These are phyloP conservation scores for Ceyx cyanopectus DNA, from an alignment of 2,113 vertebrate genomes.

Conservation along the genomic window DNA sequence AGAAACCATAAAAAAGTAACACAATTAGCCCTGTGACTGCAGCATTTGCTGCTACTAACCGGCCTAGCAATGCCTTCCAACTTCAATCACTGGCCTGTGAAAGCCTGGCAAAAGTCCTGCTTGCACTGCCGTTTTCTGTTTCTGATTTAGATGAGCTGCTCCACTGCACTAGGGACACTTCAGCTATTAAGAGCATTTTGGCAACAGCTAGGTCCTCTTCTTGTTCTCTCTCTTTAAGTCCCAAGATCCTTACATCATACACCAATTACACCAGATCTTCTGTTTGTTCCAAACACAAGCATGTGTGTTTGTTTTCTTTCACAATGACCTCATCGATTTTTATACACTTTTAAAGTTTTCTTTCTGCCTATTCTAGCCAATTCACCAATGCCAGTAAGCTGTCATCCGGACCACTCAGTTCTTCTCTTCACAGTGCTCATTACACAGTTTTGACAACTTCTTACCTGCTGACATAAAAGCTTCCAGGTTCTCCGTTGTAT, in stretches of 20 bases:
- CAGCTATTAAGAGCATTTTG: neutral
- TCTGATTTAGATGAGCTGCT: neutral
- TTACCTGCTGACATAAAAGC: neutral
- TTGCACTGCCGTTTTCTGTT: neutral
- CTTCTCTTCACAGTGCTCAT: neutral
- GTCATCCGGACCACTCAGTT: neutral
- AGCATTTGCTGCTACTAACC: neutral
- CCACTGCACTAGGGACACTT: neutral
- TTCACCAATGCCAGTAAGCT: neutral
- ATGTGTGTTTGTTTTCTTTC: neutral
- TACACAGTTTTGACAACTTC: neutral
- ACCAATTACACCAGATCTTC: neutral
- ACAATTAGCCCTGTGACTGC: neutral
- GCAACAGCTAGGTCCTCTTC: neutral
- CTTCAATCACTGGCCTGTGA: neutral
- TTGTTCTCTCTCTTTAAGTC: neutral
- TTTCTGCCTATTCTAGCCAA: neutral
- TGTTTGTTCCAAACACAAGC: neutral
- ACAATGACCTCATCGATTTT: neutral
- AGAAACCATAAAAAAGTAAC: neutral
- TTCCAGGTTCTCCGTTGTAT: neutral
- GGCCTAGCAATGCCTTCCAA: neutral
- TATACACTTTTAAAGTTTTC: neutral
- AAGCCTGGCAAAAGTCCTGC: neutral
- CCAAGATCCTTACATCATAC: conserved; percentile 13